These are phyloP conservation scores for Drosophila bocki DNA, from an alignment of 1,140 invertebrate genomes.

Conservation along the genomic window DNA sequence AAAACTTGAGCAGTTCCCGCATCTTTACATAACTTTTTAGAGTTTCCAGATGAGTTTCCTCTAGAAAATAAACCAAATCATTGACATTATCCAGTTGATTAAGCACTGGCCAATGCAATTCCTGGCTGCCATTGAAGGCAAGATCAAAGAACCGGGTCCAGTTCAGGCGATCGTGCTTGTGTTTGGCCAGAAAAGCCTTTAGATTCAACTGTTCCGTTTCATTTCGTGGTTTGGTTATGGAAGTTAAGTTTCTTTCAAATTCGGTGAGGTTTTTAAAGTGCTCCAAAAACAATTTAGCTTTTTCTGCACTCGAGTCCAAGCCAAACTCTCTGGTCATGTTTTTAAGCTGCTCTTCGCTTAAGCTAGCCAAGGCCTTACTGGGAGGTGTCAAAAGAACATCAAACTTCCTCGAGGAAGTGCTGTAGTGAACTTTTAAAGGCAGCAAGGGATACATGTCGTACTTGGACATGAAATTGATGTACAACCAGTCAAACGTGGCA, in stretches of 20 bases:
- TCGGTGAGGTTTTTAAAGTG: constrained; percentile 52
- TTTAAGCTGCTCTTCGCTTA: constrained; percentile 37
- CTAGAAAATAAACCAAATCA: constrained; percentile 59
- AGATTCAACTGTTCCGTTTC: constrained; percentile 53
- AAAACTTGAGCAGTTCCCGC: constrained; percentile 64
- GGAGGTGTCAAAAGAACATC: constrained; percentile 46
- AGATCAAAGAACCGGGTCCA: constrained; percentile 73
- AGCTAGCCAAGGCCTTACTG: constrained; percentile 20
- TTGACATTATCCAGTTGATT: constrained; percentile 61
- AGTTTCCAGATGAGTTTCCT: constrained; percentile 33
- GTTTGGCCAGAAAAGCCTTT: constrained; percentile 53
- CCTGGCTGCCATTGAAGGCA: constrained; percentile 66
- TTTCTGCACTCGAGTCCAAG: constrained; percentile 22
- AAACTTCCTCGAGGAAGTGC: constrained; percentile 56
- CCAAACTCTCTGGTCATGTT: constrained; percentile 71
- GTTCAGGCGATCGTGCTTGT: constrained; percentile 68
- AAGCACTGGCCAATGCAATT: constrained; percentile 52
- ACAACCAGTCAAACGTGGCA: constrained; percentile 59
- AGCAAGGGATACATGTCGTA: constrained; percentile 69
- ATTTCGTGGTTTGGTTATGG: constrained; percentile 35
- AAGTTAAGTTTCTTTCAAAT: constrained; percentile 63
- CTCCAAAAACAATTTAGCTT: constrained; percentile 23
- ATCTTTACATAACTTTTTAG: constrained; percentile 56
- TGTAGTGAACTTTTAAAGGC: constrained; percentile 73
- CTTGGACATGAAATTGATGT: constrained; percentile 71